These are phyloP conservation scores for Trichogramma dendrolimi DNA, from an alignment of 2,888 invertebrate genomes.

Conservation along the genomic window DNA sequence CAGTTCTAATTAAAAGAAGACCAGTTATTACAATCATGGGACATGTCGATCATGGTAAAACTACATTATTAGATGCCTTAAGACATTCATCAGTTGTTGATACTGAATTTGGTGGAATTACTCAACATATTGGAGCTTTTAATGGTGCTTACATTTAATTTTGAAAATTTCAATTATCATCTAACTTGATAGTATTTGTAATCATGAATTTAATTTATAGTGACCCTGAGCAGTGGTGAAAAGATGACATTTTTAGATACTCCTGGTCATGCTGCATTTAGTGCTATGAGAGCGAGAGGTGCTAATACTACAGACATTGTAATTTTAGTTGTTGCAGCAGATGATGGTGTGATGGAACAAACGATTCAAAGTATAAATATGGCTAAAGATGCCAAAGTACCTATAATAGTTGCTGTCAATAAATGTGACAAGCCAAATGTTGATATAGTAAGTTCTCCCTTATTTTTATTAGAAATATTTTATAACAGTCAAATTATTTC, in stretches of 20 bases:
- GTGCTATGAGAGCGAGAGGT: conserved; percentile 90
- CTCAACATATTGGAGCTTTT: conserved; percentile 98
- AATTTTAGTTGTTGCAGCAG: conserved; percentile 94
- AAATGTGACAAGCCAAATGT: conserved; percentile 93
- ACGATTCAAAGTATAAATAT: conserved; percentile 86
- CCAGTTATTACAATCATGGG: conserved; percentile 99
- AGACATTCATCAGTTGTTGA: conserved; percentile 82
- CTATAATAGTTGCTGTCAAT: conserved; percentile 94
- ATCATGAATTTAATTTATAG: conserved; percentile 47
- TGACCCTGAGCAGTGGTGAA: conserved; percentile 66
- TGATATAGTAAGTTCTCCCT: conserved; percentile 65
- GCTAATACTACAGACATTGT: conserved; percentile 91
- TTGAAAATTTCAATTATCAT: not conserved
- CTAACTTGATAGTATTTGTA: not conserved
- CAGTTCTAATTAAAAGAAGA: conserved; percentile 68
- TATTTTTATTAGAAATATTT: not conserved
- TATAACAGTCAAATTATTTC: conserved; percentile 2
- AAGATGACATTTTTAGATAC: conserved; percentile 94
- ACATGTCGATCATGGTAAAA: conserved; percentile 99
- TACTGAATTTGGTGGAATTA: conserved; percentile 96
- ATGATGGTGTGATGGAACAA: conserved; percentile 98
- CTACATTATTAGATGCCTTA: conserved; percentile 86
- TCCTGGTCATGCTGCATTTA: conserved; percentile 97
- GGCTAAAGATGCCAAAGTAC: conserved; percentile 78
- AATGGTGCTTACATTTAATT: conserved; percentile 57